Conservation (phyloP, 2,797 vertebrate genomes). For the Sebastes vulpes region DNA sequence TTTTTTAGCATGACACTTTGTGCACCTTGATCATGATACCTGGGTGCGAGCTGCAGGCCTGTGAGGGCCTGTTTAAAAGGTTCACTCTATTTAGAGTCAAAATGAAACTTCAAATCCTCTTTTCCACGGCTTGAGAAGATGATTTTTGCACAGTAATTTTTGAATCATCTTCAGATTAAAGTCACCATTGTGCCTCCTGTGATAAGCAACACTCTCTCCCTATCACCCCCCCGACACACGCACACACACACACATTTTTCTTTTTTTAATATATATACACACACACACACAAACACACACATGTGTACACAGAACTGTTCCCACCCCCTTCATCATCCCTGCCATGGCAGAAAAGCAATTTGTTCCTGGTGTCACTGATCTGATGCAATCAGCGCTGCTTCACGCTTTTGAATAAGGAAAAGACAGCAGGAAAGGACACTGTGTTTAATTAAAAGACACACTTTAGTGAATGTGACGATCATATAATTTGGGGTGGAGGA, state of each 20-base stretch:
- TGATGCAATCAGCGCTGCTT: slow-evolving; percentile 80
- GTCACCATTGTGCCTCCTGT: slow-evolving; percentile 43
- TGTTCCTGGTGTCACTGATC: slow-evolving; percentile 80
- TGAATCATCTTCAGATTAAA: slow-evolving; percentile 51
- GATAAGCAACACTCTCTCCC: slow-evolving; percentile 59
- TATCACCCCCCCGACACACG: background rate
- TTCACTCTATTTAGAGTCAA: slow-evolving; percentile 13
- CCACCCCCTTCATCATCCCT: slow-evolving; percentile 63
- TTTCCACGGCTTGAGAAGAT: background rate
- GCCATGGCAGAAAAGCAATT: slow-evolving; percentile 78
- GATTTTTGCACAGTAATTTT: slow-evolving; percentile 28
- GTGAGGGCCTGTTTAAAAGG: background rate
- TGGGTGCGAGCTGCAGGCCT: background rate
- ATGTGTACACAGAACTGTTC: slow-evolving; percentile 12
- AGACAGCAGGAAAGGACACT: slow-evolving; percentile 58
- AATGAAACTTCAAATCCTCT: slow-evolving; percentile 20
- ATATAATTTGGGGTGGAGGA: slow-evolving; percentile 62
- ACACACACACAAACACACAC: slow-evolving; percentile 5
- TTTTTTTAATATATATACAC: background rate
- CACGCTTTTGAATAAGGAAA: slow-evolving; percentile 69
- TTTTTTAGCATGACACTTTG: background rate
- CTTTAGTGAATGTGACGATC: slow-evolving; percentile 69
- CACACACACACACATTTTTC: background rate
- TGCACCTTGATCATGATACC: background rate
- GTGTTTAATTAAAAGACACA: slow-evolving; percentile 76